Evolutionary conservation across 2,113 vertebrate genomes (phyloP).

Genomic region (Tragelaphus strepsiceros): DNA sequence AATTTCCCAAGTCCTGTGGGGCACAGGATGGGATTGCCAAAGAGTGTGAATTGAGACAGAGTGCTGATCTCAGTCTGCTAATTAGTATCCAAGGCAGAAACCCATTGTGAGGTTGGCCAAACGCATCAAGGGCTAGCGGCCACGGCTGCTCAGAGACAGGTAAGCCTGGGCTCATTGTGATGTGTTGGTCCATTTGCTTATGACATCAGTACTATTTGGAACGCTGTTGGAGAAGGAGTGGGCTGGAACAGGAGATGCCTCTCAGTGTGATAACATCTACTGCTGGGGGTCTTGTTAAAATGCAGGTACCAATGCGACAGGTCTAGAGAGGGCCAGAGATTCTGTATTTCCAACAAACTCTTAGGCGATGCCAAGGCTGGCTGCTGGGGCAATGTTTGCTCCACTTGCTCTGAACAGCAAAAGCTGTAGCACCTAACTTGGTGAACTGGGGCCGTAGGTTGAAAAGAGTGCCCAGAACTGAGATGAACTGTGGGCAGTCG

Average conservation of each 20-base stretch:
- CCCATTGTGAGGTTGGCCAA: background rate
- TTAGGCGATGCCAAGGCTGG: background rate
- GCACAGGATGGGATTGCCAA: background rate
- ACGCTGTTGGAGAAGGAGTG: background rate
- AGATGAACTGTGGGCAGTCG: background rate
- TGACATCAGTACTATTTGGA: background rate
- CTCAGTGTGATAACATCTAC: background rate
- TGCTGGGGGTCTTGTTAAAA: background rate
- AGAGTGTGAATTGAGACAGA: background rate
- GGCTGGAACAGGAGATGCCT: background rate
- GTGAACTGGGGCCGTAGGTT: background rate
- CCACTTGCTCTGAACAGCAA: background rate
- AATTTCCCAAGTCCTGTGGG: background rate
- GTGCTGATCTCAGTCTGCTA: background rate
- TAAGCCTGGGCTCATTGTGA: background rate
- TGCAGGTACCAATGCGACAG: background rate
- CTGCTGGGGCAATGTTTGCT: accelerated
- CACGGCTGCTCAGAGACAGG: background rate
- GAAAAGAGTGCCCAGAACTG: background rate
- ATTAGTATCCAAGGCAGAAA: background rate
- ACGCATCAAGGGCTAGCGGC: background rate
- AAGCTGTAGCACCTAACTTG: no score
- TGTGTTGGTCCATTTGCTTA: background rate
- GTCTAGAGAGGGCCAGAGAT: background rate
- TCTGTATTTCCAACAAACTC: background rate